Base-by-base conservation (phyloP, 2,113 vertebrate species). In the Chloroceryle aenea region DNA sequence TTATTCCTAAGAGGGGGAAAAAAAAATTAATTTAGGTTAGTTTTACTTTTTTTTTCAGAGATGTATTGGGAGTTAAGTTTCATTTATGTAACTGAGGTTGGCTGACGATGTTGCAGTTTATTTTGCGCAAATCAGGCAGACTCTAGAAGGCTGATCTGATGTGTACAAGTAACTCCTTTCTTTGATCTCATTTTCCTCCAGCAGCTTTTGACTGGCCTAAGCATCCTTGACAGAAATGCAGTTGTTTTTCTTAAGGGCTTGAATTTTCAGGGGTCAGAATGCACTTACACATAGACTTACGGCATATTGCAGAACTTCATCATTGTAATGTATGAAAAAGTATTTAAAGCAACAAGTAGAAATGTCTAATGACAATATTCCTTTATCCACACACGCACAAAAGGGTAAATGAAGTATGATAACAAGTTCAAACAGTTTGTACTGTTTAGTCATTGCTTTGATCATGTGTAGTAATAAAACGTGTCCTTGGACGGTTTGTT, bases 151-250 rank as follows among this genome's bases (percentile, higher is more conserved):
- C 61, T 86, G 48, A 48, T 81, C 30, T 72, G 42, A 62, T 85
- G 55, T 43, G n/a, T 56, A 27, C 25, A 52, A 88, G 43, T 43
- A 78, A 48, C n/a, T 92, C n/a, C 71, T 88, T 62, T n/a, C 73
- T 94, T 91, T 88, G 71, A 83, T 94, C 76, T 92, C 34, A 4
- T 95, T 85, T 92, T 95, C 47, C 61, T 68, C 43, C 64, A 73
- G 43, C 62, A 63, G 38, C 73, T 86, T 88, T 74, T 82, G 56
- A 61, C 64, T 81, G 52, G 52, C 56, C 56, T 61, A 67, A 83
- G 64, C 45, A 40, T 45, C 25, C 45, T 29, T 73, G 79, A 78
- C 40, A 95, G 68, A 84, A 93, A 68, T 52, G 23, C 42, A 15
- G 8, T 56, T 89, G 56, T 56, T 95, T 93, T 87, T 73, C 21